A percentile compares a stretch with the other conserved stretches of the same genome.
phyloP scores from a whole-genome alignment of 2,888 invertebrate species.

The Pheosia tremula region DNA sequence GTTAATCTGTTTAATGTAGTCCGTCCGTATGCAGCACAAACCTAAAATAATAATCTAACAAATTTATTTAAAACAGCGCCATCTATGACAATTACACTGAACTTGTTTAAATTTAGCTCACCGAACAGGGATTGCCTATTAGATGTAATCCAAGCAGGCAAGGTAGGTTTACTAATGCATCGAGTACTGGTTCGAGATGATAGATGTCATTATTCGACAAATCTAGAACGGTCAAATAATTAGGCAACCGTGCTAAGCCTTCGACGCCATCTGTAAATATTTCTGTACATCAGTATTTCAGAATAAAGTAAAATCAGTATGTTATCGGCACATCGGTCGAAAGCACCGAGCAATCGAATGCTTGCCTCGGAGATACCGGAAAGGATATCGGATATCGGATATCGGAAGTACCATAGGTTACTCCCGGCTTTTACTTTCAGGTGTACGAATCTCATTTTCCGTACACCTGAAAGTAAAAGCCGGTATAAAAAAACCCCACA shows the following conservation, averaged over 20 bases:
- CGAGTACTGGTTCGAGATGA: constrained; percentile 68
- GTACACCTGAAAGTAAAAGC: too few relatives aligned
- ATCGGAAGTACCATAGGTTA: too few relatives aligned
- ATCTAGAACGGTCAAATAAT: constrained; percentile 70
- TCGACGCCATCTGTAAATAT: constrained; percentile 50
- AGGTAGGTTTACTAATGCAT: constrained; percentile 58
- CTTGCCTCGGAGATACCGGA: too few relatives aligned
- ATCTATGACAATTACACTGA: constrained; percentile 39
- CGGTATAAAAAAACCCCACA: too few relatives aligned
- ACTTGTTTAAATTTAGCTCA: constrained; percentile 40
- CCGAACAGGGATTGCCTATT: constrained; percentile 85
- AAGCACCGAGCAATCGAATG: too few relatives aligned
- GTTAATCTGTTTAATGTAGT: constrained; percentile 64
- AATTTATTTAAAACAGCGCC: constrained; percentile 36
- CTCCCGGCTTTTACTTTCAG: too few relatives aligned
- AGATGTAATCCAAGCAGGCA: constrained; percentile 73
- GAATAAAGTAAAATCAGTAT: too few relatives aligned
- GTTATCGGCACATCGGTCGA: too few relatives aligned
- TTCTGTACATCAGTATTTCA: background rate
- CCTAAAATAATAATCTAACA: constrained; percentile 50
- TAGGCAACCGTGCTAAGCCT: constrained; percentile 51
- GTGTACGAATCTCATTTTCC: too few relatives aligned
- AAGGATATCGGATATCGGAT: too few relatives aligned
- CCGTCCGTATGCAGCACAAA: constrained; percentile 76
- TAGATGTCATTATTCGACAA: constrained; percentile 85